These are phyloP conservation scores for Mormyrus lacerda DNA, from an alignment of 2,113 vertebrate genomes.

Conservation along the genomic window DNA sequence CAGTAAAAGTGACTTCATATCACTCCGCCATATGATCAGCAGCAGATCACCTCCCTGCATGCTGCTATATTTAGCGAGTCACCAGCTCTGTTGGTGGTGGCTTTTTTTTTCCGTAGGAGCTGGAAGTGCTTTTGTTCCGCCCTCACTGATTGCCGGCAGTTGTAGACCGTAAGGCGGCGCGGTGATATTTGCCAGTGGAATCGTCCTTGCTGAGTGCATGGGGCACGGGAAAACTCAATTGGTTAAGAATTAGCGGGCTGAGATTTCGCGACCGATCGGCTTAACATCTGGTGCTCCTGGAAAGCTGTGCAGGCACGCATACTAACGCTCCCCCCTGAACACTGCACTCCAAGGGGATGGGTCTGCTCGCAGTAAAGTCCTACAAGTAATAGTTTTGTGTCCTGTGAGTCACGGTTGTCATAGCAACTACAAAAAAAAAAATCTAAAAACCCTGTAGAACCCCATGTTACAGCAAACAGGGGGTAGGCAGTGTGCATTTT, in stretches of 20 bases:
- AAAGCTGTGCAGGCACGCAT: background rate
- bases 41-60: background rate
- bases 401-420: background rate
- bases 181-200: background rate
- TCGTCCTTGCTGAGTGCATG: too few relatives aligned
- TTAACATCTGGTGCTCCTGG: slow-evolving; percentile 7
- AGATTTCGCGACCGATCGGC: background rate
- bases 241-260: background rate
- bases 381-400: background rate
- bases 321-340: background rate
- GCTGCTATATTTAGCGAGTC: background rate
- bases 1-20: slow-evolving; percentile 7
- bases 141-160: background rate
- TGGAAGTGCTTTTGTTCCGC: background rate
- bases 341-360: background rate
- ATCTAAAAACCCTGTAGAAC: background rate
- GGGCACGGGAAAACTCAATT: background rate
- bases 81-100: background rate
- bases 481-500: background rate
- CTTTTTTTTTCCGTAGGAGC: background rate
- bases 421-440: background rate
- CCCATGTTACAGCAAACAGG: background rate
- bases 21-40: background rate
- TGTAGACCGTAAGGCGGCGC: background rate
- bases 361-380: background rate